These are phyloP conservation scores for Parapsyche elsis DNA, from an alignment of 1,140 invertebrate species.

Conservation along the genomic window DNA sequence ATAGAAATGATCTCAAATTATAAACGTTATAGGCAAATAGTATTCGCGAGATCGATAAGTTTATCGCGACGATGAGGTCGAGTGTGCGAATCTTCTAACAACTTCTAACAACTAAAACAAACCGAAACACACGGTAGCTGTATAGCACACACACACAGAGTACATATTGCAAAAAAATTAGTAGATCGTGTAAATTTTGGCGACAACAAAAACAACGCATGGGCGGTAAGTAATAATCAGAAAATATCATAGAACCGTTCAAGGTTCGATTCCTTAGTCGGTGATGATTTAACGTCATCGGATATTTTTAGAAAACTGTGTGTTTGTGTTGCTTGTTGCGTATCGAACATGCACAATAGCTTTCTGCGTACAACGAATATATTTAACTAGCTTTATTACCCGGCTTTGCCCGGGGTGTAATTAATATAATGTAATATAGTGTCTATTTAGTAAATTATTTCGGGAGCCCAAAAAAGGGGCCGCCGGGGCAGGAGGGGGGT, in stretches of 20 bases:
- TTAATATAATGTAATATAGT: no score
- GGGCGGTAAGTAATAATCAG: slow-evolving; percentile 4
- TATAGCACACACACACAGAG: no score
- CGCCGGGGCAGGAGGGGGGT: no score
- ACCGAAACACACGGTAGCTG: no score
- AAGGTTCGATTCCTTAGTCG: slow-evolving; percentile 21
- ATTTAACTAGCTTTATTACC: no score
- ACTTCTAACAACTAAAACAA: not conserved
- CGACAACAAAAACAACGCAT: slow-evolving; percentile 6
- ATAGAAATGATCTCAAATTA: slow-evolving; percentile 21
- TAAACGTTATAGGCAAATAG: not conserved
- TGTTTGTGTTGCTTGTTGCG: not conserved
- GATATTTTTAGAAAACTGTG: slow-evolving; percentile 20
- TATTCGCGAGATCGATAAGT: not conserved
- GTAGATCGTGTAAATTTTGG: not conserved
- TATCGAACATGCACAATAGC: not conserved
- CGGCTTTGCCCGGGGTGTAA: no score
- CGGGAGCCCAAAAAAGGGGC: no score
- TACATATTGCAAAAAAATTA: no score
- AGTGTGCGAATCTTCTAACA: not conserved
- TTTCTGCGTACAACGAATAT: not conserved
- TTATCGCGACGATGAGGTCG: slow-evolving; percentile 1
- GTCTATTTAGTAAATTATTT: no score
- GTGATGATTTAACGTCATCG: slow-evolving; percentile 17
- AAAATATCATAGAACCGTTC: slow-evolving; percentile 25